Evolutionary conservation across 2,888 invertebrate genomes (phyloP), one percentile per base, ranked within the genome.

Genomic region (Molorchus minor): DNA sequence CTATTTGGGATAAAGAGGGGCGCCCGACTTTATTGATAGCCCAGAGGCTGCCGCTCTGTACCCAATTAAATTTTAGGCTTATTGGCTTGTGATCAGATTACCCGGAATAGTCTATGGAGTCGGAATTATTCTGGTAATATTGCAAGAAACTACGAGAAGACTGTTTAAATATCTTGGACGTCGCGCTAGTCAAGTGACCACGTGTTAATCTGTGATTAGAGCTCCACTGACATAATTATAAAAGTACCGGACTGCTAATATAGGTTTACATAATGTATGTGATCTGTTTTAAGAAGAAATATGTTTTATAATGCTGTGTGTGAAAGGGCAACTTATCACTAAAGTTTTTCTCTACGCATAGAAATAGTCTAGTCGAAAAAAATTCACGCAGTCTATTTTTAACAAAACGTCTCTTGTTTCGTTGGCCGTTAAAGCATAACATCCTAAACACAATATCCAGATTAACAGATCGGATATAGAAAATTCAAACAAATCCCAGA

Each of bases 111-210:
- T 46, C 45, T 45, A 55, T 52, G 43, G 52, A 52, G 52, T 40
- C 41, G 52, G 43, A 53, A 36, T 44, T 44, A 44, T 45, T 53
- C 44, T 54, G 54, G 54, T 54, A 54, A 21, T 49, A 52, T 29
- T 17, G 45, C 54, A 41, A 52, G 41, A 29, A 40, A 25, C 52
- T 54, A 45, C 45, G 60, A 65, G 61, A 69, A 71, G 69, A 71
- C 69, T 71, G 71, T 67, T 54, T 54, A 49, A 25, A 46, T 19
- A 21, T 45, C 73, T 71, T 75, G 79, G 79, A 79, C 80, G 78
- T 78, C 77, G 78, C 75, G 79, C 80, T 80, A 80, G 80, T 80
- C 80, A 80, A 77, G 78, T 78, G 80, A 80, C 79, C 79, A 79
- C 75, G 77, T 77, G 77, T 79, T 77, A 78, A 77, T 78, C 80